Base-by-base conservation (phyloP, 2,888 invertebrate genomes). In the Creontiades dilutus region DNA sequence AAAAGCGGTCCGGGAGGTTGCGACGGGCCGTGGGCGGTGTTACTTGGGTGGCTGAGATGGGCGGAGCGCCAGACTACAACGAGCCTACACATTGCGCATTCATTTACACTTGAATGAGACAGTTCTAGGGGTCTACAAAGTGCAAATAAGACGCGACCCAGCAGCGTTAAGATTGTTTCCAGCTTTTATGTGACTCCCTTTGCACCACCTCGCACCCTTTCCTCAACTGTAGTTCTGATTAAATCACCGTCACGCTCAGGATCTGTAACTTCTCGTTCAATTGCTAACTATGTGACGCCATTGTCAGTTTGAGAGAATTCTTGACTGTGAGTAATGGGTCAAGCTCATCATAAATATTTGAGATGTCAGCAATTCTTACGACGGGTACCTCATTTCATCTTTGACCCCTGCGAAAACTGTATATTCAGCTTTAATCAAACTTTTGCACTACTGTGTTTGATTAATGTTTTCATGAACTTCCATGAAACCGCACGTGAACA, bases 91-190 rank as follows among this genome's bases (percentile, higher is more conserved):
- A 78, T 78, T 16, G 78, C 27, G 82, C 82, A 52, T 82, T 23
- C 82, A 82, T 82, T 82, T 82, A 82, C 82, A 52, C 52, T 82
- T 82, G 82, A 82, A 82, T 82, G 23, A 19, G 82, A 52, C 55
- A 82, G 48, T 14, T 46, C 47, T 23, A 7, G 23, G 82, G 82
- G 48, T 3, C 46, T 16, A 52, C 82, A 82, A 82, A 82, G 52
- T 82, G 78, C 78, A 78, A 78, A 78, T 78, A 46, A 78, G 78
- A 78, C 46, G 78, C 78, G 78, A 78, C 46, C 46, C 78, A 13
- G 37, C 78, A n/a, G 78, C 28, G 28, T 46, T 46, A 78, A 78
- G 78, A 78, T 46, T 78, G 37, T 78, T 78, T 78, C 19, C 19
- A 78, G 78, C 46, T 23, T 46, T 78, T 78, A 78, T 82, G 19